Percentiles rank a stretch among this genome's conserved stretches.
Evolutionary conservation across 2,888 invertebrate genomes (phyloP).

Genomic region (Tenthredo amoena): DNA sequence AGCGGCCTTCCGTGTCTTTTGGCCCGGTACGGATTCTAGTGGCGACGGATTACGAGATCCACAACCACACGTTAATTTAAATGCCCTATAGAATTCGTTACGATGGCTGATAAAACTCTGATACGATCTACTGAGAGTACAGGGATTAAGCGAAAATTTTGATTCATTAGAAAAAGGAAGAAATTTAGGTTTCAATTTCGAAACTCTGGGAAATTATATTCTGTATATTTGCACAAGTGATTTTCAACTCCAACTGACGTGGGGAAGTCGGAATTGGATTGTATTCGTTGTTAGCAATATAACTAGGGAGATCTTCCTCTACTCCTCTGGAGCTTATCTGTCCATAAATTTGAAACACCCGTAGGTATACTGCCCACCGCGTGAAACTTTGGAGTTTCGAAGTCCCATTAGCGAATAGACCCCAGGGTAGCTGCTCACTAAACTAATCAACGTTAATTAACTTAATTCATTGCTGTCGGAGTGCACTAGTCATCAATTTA

Average conservation of each 20-base stretch:
- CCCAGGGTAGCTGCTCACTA: constrained; percentile 36
- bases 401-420: constrained; percentile 52
- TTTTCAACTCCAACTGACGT: background rate
- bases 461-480: constrained; percentile 38
- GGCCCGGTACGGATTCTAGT: constrained; percentile 31
- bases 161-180: background rate
- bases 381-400: constrained; percentile 49
- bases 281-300: background rate
- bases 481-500: constrained; percentile 33
- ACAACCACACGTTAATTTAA: background rate
- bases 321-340: constrained; percentile 10
- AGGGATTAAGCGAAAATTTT: background rate
- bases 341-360: constrained; percentile 35
- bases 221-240: background rate
- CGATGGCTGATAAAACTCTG: background rate
- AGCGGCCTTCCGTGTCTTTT: constrained; percentile 52
- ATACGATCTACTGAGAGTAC: constrained; percentile 2
- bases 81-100: background rate
- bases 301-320: constrained; percentile 5
- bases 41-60: constrained; percentile 31
- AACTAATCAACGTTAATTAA: constrained; percentile 51
- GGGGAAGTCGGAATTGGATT: background rate
- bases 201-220: background rate
- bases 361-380: constrained; percentile 43
- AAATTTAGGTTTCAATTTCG: background rate